Evolutionary conservation across 2,113 vertebrate species (phyloP).

Genomic region (Empidonax traillii): DNA sequence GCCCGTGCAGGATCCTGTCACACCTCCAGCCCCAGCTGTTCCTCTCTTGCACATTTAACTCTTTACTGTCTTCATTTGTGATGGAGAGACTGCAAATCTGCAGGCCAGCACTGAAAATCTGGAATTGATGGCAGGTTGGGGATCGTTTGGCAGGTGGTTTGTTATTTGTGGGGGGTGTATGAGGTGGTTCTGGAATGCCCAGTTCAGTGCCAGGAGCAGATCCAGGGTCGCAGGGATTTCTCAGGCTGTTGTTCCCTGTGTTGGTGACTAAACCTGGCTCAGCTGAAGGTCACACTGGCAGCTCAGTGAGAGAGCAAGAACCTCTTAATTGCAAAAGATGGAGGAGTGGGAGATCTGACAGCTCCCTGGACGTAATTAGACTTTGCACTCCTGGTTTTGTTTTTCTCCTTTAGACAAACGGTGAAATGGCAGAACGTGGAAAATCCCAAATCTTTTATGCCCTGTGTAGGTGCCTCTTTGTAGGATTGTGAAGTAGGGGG

Average conservation of each 20-base stretch:
- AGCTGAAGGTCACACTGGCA: background rate
- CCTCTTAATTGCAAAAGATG: background rate
- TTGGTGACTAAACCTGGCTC: background rate
- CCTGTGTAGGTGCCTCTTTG: background rate
- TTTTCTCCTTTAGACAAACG: background rate
- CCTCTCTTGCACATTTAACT: background rate
- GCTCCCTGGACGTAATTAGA: background rate
- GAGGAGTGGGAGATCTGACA: background rate
- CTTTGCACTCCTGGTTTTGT: background rate
- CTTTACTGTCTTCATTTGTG: accelerated
- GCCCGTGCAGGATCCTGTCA: background rate
- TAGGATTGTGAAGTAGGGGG: background rate
- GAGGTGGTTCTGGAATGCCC: background rate
- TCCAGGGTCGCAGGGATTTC: background rate
- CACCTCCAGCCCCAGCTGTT: background rate
- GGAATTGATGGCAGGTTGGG: background rate
- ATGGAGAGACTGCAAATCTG: background rate
- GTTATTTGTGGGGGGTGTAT: accelerated
- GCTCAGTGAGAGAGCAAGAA: background rate
- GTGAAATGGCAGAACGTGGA: background rate
- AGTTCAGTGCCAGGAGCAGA: background rate
- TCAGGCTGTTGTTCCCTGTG: accelerated
- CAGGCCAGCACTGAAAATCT: accelerated
- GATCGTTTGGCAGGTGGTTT: accelerated
- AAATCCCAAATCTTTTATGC: background rate